Base-by-base conservation (phyloP, 2,888 invertebrate species). In the Dryobotodes eremita region DNA sequence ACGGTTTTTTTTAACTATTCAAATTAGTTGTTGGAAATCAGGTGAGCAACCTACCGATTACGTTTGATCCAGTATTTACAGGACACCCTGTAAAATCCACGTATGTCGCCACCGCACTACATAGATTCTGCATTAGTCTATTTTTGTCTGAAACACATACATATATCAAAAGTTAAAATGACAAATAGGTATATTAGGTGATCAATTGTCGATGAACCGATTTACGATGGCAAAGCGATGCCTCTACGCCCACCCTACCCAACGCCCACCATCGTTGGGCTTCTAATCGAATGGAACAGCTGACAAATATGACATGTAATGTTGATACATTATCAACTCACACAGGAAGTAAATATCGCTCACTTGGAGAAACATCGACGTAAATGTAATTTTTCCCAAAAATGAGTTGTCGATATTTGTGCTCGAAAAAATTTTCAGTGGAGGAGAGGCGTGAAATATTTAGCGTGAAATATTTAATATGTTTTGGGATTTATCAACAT, bases 211-310 rank as follows among this genome's bases (percentile, higher is more conserved):
- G 57, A 71, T 65, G 26, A 48, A 57, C 26, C n/a, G 5, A 55
- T 13, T 23, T 66, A 55, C 26, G 11, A 59, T n/a, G n/a, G 55
- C 20, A 68, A 71, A 50, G 10, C 53, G 75, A 53, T 46, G 59
- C 64, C 53, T 15, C 0, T 10, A 57, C 53, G 57, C 81, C 82
- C 20, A 70, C 82, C 17, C 53, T 31, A 23, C 11, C 31, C 1
- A 20, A 62, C 68, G 26, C 81, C 69, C 57, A 80, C 73, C 10
- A n/a, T 31, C 5, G 1, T 23, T 57, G 50, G 31, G n/a, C 0
- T 26, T 23, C n/a, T 73, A 53, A 64, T 69, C 80, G 36, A 61
- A 46, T 48, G 23, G 55, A 26, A 2, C 15, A 53, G 42, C 8
- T 53, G 36, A 11, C 64, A 64, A 70, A 20, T 36, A 11, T 64